Percentiles rank a stretch among this genome's conserved stretches.
Conservation (phyloP, 2,888 invertebrate species). For the Odontocerum albicorne region DNA sequence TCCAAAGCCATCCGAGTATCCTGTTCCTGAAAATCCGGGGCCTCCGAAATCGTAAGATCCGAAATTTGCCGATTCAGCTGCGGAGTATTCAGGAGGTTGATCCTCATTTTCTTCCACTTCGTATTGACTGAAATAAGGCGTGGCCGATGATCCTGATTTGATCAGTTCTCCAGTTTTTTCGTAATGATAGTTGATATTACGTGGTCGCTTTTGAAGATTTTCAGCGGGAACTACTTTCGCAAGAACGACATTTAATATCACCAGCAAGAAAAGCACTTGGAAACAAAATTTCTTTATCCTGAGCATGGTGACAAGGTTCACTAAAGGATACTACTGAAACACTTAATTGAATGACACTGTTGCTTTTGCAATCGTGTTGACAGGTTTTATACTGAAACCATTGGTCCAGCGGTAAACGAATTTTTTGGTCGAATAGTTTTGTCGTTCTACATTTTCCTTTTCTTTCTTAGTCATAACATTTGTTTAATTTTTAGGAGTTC, state of each 20-base stretch:
- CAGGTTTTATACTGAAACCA: slow-evolving; percentile 31
- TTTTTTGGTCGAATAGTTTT: slow-evolving; percentile 35
- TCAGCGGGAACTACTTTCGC: background rate
- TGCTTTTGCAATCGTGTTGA: slow-evolving; percentile 20
- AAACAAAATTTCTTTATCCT: slow-evolving; percentile 25
- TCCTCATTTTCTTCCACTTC: slow-evolving; percentile 63
- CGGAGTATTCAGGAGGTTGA: slow-evolving; percentile 46
- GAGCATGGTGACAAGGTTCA: background rate
- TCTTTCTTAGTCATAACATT: slow-evolving; percentile 16
- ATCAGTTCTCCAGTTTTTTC: slow-evolving; percentile 45
- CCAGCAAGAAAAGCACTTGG: slow-evolving; percentile 21
- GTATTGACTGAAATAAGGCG: slow-evolving; percentile 52
- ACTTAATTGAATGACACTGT: slow-evolving; percentile 21
- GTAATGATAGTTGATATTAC: slow-evolving; percentile 45
- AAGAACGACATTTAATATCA: slow-evolving; percentile 18
- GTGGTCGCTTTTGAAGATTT: slow-evolving; percentile 8
- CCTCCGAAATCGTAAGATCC: slow-evolving; percentile 39
- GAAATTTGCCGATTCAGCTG: slow-evolving; percentile 40
- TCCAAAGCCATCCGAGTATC: slow-evolving; percentile 37
- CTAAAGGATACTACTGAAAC: slow-evolving; percentile 2
- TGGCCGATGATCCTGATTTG: slow-evolving; percentile 44
- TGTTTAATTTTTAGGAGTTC: slow-evolving; percentile 6
- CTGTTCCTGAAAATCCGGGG: slow-evolving; percentile 28
- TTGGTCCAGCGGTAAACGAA: slow-evolving; percentile 26
- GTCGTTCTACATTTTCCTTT: slow-evolving; percentile 34